A percentile compares a stretch with the other conserved stretches of the same genome.
Conservation (phyloP, 1,140 invertebrate genomes). For the Drosophila jambulina region DNA sequence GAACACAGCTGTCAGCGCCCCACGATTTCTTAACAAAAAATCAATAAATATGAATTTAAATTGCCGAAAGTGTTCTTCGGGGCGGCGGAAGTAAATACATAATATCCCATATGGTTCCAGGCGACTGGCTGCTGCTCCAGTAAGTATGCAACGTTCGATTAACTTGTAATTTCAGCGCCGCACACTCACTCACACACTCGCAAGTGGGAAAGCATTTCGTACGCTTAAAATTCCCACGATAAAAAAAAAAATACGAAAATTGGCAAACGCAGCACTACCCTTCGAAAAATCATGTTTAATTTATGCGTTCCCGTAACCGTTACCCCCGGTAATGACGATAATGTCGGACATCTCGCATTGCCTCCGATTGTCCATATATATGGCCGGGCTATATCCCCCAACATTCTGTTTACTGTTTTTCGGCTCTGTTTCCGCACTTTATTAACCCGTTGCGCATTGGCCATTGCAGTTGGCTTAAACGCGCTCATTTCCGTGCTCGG, state of each 20-base stretch:
- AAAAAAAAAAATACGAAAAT: slow-evolving; percentile 15
- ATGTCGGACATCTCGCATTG: slow-evolving; percentile 33
- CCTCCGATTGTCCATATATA: slow-evolving; percentile 6
- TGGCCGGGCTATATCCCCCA: background rate
- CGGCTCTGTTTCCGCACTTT: slow-evolving; percentile 15
- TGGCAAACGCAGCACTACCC: slow-evolving; percentile 13
- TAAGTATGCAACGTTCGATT: slow-evolving; percentile 70
- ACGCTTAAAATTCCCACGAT: slow-evolving; percentile 25
- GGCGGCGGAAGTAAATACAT: slow-evolving; percentile 39
- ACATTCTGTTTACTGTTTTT: slow-evolving; percentile 39
- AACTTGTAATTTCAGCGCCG: slow-evolving; percentile 40
- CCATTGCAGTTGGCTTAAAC: slow-evolving; percentile 38
- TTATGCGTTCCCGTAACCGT: slow-evolving; percentile 35
- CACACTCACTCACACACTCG: slow-evolving; percentile 5
- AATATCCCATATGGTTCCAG: slow-evolving; percentile 47
- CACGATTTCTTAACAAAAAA: slow-evolving; percentile 36
- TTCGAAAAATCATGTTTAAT: slow-evolving; percentile 39
- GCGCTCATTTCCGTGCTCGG: slow-evolving; percentile 31
- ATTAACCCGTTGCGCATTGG: slow-evolving; percentile 16
- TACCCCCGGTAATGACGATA: slow-evolving; percentile 45
- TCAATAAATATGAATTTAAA: slow-evolving; percentile 60
- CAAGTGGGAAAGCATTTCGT: slow-evolving; percentile 7
- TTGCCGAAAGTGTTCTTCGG: slow-evolving; percentile 26
- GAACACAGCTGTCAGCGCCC: slow-evolving; percentile 17
- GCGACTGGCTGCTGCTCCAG: slow-evolving; percentile 43